A percentile compares a stretch with the other conserved stretches of the same genome.
Evolutionary conservation across 2,888 invertebrate genomes (phyloP).

Genomic region (Chesias legatella): DNA sequence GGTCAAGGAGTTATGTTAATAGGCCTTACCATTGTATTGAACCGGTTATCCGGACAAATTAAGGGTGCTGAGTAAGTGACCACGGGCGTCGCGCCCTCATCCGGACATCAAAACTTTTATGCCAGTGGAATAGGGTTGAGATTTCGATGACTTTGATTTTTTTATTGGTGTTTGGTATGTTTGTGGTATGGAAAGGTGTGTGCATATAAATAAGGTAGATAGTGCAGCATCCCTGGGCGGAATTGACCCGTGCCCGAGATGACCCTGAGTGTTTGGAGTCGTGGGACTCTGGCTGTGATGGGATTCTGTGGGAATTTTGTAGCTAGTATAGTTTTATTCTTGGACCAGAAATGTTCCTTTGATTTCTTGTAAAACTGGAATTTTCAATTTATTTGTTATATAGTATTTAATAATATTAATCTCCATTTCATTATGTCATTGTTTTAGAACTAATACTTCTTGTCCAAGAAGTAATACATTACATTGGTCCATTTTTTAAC

Average conservation of each 20-base stretch:
- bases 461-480: no score
- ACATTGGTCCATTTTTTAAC: no score
- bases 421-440: no score
- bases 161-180: constrained; percentile 3
- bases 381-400: no score
- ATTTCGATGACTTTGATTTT: constrained; percentile 24
- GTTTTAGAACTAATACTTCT: no score
- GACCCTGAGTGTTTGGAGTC: constrained; percentile 67
- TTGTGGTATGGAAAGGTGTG: constrained; percentile 61
- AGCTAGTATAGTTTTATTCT: no score
- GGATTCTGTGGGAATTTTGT: constrained; percentile 64
- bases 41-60: constrained; percentile 70
- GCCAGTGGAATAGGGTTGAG: constrained; percentile 27
- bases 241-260: constrained; percentile 65
- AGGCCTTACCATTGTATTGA: constrained; percentile 61
- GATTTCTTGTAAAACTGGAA: no score
- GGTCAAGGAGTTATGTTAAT: constrained; percentile 80
- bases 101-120: constrained; percentile 18
- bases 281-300: constrained; percentile 57
- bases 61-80: constrained; percentile 62
- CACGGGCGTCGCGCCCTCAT: constrained; percentile 10
- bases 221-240: constrained; percentile 67
- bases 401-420: no score
- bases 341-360: no score
- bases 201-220: constrained; percentile 70